These are phyloP conservation scores for Scaptomyza pallida DNA, from an alignment of 1,140 invertebrate species.

Conservation along the genomic window DNA sequence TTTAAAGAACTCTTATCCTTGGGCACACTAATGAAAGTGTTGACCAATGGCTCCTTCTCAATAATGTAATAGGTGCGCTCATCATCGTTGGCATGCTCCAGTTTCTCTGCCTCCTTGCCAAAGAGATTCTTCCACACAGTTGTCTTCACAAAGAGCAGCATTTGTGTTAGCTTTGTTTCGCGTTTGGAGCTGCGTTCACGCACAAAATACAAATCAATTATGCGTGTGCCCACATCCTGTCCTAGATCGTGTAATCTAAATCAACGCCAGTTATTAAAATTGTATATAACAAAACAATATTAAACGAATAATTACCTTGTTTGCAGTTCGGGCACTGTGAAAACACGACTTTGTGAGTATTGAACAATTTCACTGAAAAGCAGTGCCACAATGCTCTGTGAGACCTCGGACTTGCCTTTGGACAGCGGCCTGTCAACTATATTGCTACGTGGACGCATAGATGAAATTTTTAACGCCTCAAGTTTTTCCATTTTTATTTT, in stretches of 20 bases:
- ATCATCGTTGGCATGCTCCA: constrained; percentile 99
- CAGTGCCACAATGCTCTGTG: constrained; percentile 96
- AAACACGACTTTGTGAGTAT: constrained; percentile 98
- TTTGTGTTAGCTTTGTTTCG: constrained; percentile 97
- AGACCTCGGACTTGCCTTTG: constrained; percentile 95
- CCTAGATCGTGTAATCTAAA: constrained; percentile 95
- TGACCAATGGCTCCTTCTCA: constrained; percentile 97
- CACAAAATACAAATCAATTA: constrained; percentile 97
- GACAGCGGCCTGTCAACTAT: constrained; percentile 96
- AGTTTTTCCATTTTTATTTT: constrained; percentile 74
- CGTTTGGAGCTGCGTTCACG: constrained; percentile 96
- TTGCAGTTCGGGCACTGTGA: constrained; percentile 97
- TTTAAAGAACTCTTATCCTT: constrained; percentile 98
- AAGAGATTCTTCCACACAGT: constrained; percentile 99
- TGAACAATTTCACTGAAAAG: constrained; percentile 99
- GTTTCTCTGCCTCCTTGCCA: constrained; percentile 98
- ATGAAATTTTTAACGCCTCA: constrained; percentile 81
- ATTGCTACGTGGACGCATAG: constrained; percentile 88
- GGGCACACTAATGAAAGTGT: constrained; percentile 98
- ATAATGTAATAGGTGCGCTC: constrained; percentile 99
- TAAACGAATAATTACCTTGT: constrained; percentile 52
- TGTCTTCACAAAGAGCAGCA: constrained; percentile 97
- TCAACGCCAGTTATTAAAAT: background rate
- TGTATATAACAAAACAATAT: background rate
- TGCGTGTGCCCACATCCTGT: constrained; percentile 95